Percentiles rank a stretch among this genome's conserved stretches.
Conservation (phyloP, 2,113 vertebrate species). For the Charina bottae region DNA sequence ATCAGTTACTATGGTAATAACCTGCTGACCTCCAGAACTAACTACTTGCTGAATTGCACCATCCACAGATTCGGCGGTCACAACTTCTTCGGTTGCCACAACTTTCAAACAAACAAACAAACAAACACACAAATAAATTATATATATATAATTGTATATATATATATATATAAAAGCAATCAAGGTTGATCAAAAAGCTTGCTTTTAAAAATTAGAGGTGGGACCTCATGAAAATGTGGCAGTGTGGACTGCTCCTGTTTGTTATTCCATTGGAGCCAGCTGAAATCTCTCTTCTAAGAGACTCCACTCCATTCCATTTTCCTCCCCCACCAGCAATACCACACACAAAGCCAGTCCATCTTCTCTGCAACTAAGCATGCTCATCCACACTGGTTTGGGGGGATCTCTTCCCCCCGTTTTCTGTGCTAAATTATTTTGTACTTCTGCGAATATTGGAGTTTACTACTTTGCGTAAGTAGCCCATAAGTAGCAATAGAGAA, state of each 20-base stretch:
- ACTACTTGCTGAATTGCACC: constrained; percentile 89
- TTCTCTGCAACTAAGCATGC: neutral
- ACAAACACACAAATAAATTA: too few relatives aligned
- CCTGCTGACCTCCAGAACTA: constrained; percentile 88
- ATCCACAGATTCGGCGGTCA: constrained; percentile 87
- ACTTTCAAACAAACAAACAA: constrained; percentile 68
- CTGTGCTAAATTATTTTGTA: neutral
- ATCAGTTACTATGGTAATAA: constrained; percentile 90
- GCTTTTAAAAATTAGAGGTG: constrained; percentile 18
- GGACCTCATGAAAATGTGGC: neutral
- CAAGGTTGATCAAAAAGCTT: constrained; percentile 6
- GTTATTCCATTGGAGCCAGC: neutral
- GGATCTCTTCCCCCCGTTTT: neutral
- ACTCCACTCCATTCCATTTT: neutral
- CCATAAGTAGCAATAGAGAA: neutral
- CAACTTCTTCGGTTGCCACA: constrained; percentile 86
- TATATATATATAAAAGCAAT: constrained; percentile 18
- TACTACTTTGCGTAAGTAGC: neutral
- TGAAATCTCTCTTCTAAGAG: neutral
- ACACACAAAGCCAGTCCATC: neutral
- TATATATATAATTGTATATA: constrained; percentile 3
- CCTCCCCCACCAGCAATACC: neutral
- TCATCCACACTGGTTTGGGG: neutral
- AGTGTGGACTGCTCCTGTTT: neutral
- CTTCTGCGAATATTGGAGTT: neutral